Base-by-base conservation (phyloP, 2,888 invertebrate genomes). In the Amiota communis region DNA sequence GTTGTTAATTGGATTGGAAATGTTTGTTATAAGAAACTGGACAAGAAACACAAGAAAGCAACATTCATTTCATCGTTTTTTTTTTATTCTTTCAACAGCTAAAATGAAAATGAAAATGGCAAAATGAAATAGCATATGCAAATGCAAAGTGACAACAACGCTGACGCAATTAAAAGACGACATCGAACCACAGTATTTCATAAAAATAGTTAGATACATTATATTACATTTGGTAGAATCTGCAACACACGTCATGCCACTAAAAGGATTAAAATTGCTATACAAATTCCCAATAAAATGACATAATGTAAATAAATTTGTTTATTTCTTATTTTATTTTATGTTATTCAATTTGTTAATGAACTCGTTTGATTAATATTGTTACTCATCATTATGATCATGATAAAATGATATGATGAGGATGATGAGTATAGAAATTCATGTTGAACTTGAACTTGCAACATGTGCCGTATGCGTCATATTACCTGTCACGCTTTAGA, bases 401-500 rank as follows among this genome's bases (percentile, higher is more conserved):
- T 59, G 67, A 36, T 36, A 6, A 36, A 56, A 70, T 53, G 36
- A 59, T 47, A 59, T 48, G 51, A 20, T 47, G 48, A 13, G 47
- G 65, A 72, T 47, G 73, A 70, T 70, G 57, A 36, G 36, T 6
- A 36, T 36, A 6, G 4, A 36, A 0, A 36, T 36, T 75, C 76
- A 73, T 70, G 80, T 80, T 83, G 85, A 78, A 79, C 84, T 85
- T 85, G 85, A 81, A 82, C 82, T 82, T 77, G 77, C 72, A 68
- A 36, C 68, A 68, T 79, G 83, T 71, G 70, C 63, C 65, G 68
- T 61, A n/a, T 51, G 12, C n/a, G 53, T 70, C 53, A 23, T 51
- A 53, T 51, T 68, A 53, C 67, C 53, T 68, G 36, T 68, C 63
- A 63, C 8, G 23, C 8, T 49, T 67, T 8, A 12, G 10, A 49